These are phyloP conservation scores for Urechis unicinctus DNA, from an alignment of 2,888 invertebrate genomes.

Conservation along the genomic window DNA sequence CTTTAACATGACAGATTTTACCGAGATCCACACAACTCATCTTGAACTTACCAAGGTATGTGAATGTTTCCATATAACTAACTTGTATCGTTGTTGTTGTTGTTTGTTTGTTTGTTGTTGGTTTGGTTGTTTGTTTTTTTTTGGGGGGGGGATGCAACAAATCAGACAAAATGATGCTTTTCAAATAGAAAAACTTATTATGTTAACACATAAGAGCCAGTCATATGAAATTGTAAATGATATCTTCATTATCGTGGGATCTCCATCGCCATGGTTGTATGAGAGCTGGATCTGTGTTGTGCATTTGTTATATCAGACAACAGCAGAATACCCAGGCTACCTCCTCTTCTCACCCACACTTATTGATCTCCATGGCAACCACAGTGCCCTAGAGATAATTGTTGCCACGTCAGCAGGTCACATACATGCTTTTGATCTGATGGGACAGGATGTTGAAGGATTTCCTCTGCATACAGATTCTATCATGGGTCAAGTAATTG, in stretches of 20 bases:
- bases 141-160: too few relatives aligned
- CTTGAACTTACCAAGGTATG: conserved; percentile 25
- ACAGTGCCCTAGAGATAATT: conserved; percentile 33
- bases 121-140: too few relatives aligned
- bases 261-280: background rate
- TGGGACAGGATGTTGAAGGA: conserved; percentile 26
- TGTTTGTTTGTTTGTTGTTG: too few relatives aligned
- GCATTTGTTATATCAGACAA: too few relatives aligned
- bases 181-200: too few relatives aligned
- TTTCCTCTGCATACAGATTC: conserved; percentile 32
- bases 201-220: conserved; percentile 24
- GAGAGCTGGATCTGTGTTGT: background rate
- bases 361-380: conserved; percentile 33
- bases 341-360: conserved; percentile 39
- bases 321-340: conserved; percentile 31
- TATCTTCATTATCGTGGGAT: conserved; percentile 2
- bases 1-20: conserved; percentile 28
- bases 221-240: conserved; percentile 25
- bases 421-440: conserved; percentile 28
- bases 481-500: conserved; percentile 32
- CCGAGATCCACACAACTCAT: conserved; percentile 24
- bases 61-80: too few relatives aligned
- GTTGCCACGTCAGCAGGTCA: conserved; percentile 37
- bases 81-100: too few relatives aligned
- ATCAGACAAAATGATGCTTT: too few relatives aligned